Evolutionary conservation across 2,797 vertebrate species (phyloP).

Genomic region (Cheirogaleus major): DNA sequence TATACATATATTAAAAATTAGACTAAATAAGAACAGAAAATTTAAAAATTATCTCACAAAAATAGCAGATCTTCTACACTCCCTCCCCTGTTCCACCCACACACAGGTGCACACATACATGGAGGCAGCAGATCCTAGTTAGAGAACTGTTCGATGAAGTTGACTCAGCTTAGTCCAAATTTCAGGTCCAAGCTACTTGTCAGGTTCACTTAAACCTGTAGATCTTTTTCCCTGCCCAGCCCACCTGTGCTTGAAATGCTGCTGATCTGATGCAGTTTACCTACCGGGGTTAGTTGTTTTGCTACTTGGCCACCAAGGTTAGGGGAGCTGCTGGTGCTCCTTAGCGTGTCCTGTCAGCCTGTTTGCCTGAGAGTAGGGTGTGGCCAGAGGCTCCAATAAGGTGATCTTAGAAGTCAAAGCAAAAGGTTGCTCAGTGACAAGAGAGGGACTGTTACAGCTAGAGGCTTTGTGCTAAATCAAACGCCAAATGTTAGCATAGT

Average conservation of each 20-base stretch:
- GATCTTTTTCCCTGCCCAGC: background rate
- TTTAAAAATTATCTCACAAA: background rate
- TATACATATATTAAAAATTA: background rate
- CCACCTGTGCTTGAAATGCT: background rate
- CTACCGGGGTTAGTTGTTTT: rapidly evolving
- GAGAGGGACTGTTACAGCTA: background rate
- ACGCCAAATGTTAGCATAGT: rapidly evolving
- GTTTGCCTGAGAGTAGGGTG: background rate
- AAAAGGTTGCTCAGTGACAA: background rate
- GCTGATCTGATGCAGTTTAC: background rate
- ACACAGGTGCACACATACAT: rapidly evolving
- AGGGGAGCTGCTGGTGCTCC: background rate
- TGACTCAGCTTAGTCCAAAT: background rate
- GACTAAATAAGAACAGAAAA: background rate
- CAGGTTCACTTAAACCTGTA: background rate
- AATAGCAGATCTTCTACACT: background rate
- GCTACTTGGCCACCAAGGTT: background rate
- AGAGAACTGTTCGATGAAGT: background rate
- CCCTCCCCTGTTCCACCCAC: rapidly evolving
- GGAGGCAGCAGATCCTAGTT: background rate
- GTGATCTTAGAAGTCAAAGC: background rate
- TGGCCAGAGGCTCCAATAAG: background rate
- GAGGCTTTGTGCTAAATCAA: background rate
- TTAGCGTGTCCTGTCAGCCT: background rate
- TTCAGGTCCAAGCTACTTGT: background rate